Evolutionary conservation across 2,888 invertebrate genomes (phyloP), one percentile per base, ranked within the genome.

Genomic region (Leptinotarsa haldemani): DNA sequence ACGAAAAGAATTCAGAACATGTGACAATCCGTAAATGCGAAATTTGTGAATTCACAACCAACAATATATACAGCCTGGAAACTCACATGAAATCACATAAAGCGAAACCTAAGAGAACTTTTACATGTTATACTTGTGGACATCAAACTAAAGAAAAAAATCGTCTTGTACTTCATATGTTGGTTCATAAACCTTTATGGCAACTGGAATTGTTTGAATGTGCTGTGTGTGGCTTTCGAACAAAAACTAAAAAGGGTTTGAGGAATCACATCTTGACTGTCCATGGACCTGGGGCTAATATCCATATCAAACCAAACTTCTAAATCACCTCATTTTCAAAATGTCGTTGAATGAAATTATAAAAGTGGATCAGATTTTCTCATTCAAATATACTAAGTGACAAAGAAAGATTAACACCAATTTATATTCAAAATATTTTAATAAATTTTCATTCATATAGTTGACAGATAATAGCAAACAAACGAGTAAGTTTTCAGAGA

Each of bases 11-110:
- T 16, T 66, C 56, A 0, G 56, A 50, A 50, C 48, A 65, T 4
- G 2, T 50, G 12, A 50, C 65, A 1, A 50, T 65, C 12, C 65
- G 22, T n/a, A 50, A 65, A 50, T 65, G 65, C 20, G 50, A 65
- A 30, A 25, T 22, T n/a, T 65, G 65, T 22, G 50, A 65, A 40
- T 69, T 69, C 40, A n/a, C 61, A 63, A 63, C 69, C 0, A 69
- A 69, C 40, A 69, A 69, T 30, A 69, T 47, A 22, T 69, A 69
- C 9, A 69, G 69, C 50, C n/a, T 69, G 12, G 64, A 50, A 9
- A 50, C 30, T 22, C 69, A 69, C 30, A 63, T 50, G 30, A 69
- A 69, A 52, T 13, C 12, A 20, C 69, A 69, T 18, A 50, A 13
- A 53, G 40, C 18, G 7, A 66, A 66, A 18, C 15, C 65, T 9